Percentiles rank a stretch among this genome's conserved stretches.
phyloP scores from a whole-genome alignment of 92 coral and sea anemone species.

The Palythoa grandis region DNA sequence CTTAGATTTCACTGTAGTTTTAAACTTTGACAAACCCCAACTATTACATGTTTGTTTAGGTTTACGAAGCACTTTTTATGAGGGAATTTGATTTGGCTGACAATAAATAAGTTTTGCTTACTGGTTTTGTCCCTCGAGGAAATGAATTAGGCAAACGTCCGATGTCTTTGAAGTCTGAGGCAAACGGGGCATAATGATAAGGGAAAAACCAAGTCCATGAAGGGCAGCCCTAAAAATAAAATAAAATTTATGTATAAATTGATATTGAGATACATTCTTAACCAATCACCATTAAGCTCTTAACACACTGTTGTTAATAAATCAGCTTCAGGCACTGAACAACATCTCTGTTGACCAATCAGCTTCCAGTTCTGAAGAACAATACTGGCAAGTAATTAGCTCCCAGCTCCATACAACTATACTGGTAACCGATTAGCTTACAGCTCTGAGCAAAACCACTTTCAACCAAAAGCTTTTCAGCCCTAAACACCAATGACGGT shows the following conservation, averaged over 20 bases:
- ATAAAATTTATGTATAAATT: neutral
- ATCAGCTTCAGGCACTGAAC: neutral
- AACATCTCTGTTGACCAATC: neutral
- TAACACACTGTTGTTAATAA: too few species aligned
- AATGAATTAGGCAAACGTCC: constrained; percentile 76
- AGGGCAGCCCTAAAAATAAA: constrained; percentile 80
- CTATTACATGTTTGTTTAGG: too few species aligned
- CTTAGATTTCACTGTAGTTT: too few species aligned
- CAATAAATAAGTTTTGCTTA: constrained; percentile 51
- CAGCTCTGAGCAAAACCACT: neutral
- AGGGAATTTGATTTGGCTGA: too few species aligned
- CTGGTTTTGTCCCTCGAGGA: constrained; percentile 95
- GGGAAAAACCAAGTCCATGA: constrained; percentile 99
- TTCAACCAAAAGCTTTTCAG: neutral
- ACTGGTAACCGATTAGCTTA: neutral
- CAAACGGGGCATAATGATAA: constrained; percentile 97
- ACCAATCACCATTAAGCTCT: too few species aligned
- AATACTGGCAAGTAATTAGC: neutral
- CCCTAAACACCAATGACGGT: neutral
- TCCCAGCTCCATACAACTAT: neutral
- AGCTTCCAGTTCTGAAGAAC: neutral
- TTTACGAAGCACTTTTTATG: too few species aligned
- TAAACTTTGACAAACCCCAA: too few species aligned
- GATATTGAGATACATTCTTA: neutral
- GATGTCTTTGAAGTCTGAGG: constrained; percentile 95